Evolutionary conservation across 92 coral and sea anemone species (phyloP).

Genomic region (Diadumene lineata): DNA sequence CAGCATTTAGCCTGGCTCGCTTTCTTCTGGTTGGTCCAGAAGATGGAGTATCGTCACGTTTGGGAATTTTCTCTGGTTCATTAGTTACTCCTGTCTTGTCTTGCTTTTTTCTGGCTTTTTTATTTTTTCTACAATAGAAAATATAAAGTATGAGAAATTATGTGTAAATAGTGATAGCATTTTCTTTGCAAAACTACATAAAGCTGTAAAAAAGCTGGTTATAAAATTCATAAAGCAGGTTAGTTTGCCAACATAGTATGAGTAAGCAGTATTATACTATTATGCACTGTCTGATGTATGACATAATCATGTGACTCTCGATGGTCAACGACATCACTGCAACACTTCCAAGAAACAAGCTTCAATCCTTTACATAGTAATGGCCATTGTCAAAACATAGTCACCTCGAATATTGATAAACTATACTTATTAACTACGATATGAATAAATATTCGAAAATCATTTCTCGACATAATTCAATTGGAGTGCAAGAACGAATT

Average conservation of each 20-base stretch:
- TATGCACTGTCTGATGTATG: neutral
- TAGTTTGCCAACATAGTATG: too few relatives aligned
- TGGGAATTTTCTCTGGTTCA: conserved; percentile 67
- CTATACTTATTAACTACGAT: too few relatives aligned
- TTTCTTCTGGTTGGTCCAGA: conserved; percentile 86
- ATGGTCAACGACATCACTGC: neutral
- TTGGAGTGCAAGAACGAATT: too few relatives aligned
- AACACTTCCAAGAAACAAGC: neutral
- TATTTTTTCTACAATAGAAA: conserved; percentile 63
- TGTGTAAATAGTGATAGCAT: neutral
- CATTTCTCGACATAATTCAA: too few relatives aligned
- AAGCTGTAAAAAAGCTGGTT: too few relatives aligned
- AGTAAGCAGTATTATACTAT: neutral
- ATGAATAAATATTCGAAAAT: too few relatives aligned
- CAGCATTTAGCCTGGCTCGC: conserved; percentile 74
- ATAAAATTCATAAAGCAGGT: too few relatives aligned
- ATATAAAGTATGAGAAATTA: neutral
- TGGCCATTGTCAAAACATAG: too few relatives aligned
- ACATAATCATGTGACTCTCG: neutral
- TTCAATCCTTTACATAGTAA: neutral
- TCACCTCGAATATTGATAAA: too few relatives aligned
- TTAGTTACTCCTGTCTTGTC: conserved; percentile 42
- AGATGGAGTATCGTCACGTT: conserved; percentile 62
- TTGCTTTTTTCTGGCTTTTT: conserved; percentile 77
- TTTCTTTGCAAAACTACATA: too few relatives aligned